Evolutionary conservation across 2,888 invertebrate species (phyloP), one percentile per base, ranked within the genome.

Genomic region (Melieria crassipennis): DNA sequence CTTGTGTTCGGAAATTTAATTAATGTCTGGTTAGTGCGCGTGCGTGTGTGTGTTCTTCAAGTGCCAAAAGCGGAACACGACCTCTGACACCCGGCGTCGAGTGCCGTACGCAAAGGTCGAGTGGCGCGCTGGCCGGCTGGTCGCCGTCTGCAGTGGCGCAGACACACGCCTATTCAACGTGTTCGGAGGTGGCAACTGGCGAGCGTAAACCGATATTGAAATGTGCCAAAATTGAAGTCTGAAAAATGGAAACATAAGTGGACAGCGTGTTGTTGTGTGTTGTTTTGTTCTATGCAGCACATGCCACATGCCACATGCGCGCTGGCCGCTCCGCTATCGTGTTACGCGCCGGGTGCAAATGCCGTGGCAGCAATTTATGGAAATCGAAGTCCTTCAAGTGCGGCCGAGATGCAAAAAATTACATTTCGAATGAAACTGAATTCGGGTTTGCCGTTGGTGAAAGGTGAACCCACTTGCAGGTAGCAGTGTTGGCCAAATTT

Each of bases 1-100:
- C 30, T 30, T 30, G 30, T 30, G 30, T 30, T 30, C 30, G 30
- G 6, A 42, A 60, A 60, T 16, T 13, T 16, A 60, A 60, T n/a
- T 60, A 60, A 60, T 61, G 9, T 6, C 30, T 11, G 50, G 56
- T 60, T 13, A 7, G 45, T 42, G 10, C 45, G 42, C 10, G 7
- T 48, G 42, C 16, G 45, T 56, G n/a, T 56, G 45, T 48, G 42
- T 10, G 47, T 48, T 56, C 47, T 13, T 52, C 16, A 69, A 75
- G 72, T 74, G 75, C 73, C 75, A 77, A 75, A 74, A 74, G 77
- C 48, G 71, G 74, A 74, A 77, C 77, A 77, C 71, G 77, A 78
- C 77, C 77, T 78, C 75, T 75, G 71, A 75, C 78, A 78, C 77
- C 75, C 75, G 76, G 76, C 73, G 69, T 47, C 30, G 30, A 30